These are phyloP conservation scores for Diadegma fenestrale DNA, from an alignment of 2,888 invertebrate species.

Conservation along the genomic window DNA sequence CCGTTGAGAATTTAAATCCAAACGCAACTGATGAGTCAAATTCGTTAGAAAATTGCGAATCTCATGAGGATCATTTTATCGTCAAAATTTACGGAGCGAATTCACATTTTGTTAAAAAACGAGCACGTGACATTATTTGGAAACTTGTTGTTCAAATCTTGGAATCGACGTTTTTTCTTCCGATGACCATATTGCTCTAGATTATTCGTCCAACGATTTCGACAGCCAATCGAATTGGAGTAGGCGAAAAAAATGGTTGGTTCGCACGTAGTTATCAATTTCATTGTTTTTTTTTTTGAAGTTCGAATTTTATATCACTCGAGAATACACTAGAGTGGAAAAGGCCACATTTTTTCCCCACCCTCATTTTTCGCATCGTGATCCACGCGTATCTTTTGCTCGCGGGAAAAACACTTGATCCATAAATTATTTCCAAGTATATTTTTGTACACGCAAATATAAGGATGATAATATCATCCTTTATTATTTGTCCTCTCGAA, in stretches of 20 bases:
- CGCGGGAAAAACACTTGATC: conserved; percentile 41
- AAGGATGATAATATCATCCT: conserved; percentile 55
- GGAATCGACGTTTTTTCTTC: neutral
- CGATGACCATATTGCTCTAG: neutral
- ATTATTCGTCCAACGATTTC: neutral
- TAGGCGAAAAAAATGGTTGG: neutral
- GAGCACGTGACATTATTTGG: neutral
- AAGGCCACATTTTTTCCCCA: neutral
- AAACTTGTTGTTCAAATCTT: neutral
- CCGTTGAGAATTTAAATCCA: neutral
- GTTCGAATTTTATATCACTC: neutral
- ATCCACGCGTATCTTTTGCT: conserved; percentile 10
- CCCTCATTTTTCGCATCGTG: neutral
- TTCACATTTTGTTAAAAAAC: neutral
- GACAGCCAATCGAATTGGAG: neutral
- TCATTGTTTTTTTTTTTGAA: neutral
- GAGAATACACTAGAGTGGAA: neutral
- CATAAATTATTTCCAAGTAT: conserved; percentile 42
- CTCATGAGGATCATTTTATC: neutral
- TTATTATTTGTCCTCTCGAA: conserved; percentile 43
- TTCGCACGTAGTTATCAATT: neutral
- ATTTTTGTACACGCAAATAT: conserved; percentile 14
- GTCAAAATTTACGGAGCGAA: neutral
- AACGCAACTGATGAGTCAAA: neutral
- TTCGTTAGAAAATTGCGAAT: neutral